Conservation (phyloP, 2,888 invertebrate genomes). For the Poecilobothrus nobilitatus region DNA sequence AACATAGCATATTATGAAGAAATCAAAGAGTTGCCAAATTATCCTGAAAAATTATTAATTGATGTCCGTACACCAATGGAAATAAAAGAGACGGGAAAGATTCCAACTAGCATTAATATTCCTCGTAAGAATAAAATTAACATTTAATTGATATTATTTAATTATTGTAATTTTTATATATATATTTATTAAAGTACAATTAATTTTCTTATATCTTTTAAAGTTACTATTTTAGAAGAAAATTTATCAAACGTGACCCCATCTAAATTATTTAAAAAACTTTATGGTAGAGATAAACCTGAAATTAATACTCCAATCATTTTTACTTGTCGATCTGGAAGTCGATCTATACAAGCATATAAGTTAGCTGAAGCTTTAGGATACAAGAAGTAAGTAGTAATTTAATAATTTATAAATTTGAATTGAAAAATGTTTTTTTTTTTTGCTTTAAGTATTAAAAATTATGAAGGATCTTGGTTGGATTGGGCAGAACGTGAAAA, state of each 20-base stretch:
- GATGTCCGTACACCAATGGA: slow-evolving; percentile 71
- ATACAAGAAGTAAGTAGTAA: slow-evolving; percentile 22
- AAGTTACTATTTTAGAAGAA: too few relatives aligned
- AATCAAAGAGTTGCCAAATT: slow-evolving; percentile 44
- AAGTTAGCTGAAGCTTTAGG: slow-evolving; percentile 42
- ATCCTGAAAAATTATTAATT: slow-evolving; percentile 51
- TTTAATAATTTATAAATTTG: background rate
- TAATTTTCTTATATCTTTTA: too few relatives aligned
- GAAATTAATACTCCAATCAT: slow-evolving; percentile 51
- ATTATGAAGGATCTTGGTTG: slow-evolving; percentile 2
- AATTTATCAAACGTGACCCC: background rate
- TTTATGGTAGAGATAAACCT: slow-evolving; percentile 54
- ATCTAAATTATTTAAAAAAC: slow-evolving; percentile 48
- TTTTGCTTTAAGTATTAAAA: background rate
- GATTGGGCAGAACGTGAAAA: slow-evolving; percentile 8
- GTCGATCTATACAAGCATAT: slow-evolving; percentile 55
- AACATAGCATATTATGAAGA: slow-evolving; percentile 34
- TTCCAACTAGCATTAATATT: slow-evolving; percentile 68
- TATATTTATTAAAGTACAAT: too few relatives aligned
- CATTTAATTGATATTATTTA: too few relatives aligned
- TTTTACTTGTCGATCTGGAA: slow-evolving; percentile 60
- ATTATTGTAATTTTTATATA: too few relatives aligned
- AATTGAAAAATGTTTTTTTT: background rate
- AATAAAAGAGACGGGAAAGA: slow-evolving; percentile 57
- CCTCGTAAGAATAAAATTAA: slow-evolving; percentile 47